These are phyloP conservation scores for Apostichopus leukothele DNA, from an alignment of 53 echinoderm and acorn worm genomes.

Conservation along the genomic window DNA sequence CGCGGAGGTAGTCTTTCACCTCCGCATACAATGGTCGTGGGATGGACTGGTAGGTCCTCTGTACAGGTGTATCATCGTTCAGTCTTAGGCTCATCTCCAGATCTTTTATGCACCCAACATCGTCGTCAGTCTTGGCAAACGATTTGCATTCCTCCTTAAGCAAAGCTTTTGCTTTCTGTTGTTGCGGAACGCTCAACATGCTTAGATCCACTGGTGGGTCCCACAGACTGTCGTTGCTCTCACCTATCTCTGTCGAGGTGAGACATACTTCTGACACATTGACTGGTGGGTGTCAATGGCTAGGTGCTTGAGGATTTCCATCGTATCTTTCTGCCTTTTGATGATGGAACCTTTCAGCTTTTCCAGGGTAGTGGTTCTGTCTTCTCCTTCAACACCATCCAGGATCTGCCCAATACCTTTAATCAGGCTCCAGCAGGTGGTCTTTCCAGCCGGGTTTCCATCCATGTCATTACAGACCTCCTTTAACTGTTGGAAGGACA, in stretches of 20 bases:
- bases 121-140: not conserved
- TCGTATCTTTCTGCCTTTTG: no score
- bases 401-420: not conserved
- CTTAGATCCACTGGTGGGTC: constrained; percentile 7
- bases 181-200: not conserved
- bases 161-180: not conserved
- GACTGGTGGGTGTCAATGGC: no score
- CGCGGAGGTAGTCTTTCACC: not conserved
- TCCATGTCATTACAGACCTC: not conserved
- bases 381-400: not conserved
- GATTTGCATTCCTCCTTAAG: not conserved
- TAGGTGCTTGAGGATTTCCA: no score
- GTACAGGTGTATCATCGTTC: not conserved
- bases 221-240: not conserved
- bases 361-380: not conserved
- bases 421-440: not conserved
- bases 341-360: no score
- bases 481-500: not conserved
- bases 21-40: not conserved
- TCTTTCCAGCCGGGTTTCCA: not conserved
- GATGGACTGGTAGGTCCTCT: not conserved
- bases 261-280: not conserved
- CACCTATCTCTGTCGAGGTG: no score
- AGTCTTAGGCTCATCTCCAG: not conserved
- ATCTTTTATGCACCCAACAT: constrained; percentile 1